Evolutionary conservation across 1,140 invertebrate genomes (phyloP).

Genomic region (Ceratina calcarata): DNA sequence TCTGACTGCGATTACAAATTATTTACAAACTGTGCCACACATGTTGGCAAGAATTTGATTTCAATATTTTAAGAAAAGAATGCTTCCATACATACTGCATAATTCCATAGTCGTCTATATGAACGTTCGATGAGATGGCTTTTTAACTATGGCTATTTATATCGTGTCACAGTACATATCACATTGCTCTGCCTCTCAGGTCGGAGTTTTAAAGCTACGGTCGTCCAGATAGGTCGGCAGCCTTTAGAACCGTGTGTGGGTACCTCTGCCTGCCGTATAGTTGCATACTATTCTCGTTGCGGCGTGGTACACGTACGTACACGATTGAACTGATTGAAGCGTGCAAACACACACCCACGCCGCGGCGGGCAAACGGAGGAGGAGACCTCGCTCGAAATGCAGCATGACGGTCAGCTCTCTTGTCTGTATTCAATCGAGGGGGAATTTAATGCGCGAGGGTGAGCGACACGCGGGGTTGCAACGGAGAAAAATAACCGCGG

Average conservation of each 20-base stretch:
- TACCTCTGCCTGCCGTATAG: constrained; percentile 28
- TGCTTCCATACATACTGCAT: neutral
- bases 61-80: neutral
- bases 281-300: constrained; percentile 34
- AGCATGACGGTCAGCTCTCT: constrained; percentile 42
- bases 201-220: constrained; percentile 23
- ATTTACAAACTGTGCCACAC: constrained; percentile 13
- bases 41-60: constrained; percentile 13
- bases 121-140: neutral
- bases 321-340: constrained; percentile 18
- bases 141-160: constrained; percentile 36
- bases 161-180: constrained; percentile 7
- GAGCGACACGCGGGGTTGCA: constrained; percentile 18
- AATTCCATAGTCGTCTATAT: neutral
- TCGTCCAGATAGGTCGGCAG: constrained; percentile 28
- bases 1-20: constrained; percentile 27
- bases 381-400: constrained; percentile 40
- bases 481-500: constrained; percentile 25
- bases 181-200: neutral
- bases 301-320: constrained; percentile 22
- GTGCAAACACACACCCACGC: constrained; percentile 33
- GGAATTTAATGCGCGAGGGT: constrained; percentile 32
- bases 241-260: constrained; percentile 32
- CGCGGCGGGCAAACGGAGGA: neutral
- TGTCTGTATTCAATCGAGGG: constrained; percentile 37